These are phyloP conservation scores for Philopedon plagiatum DNA, from an alignment of 2,888 invertebrate genomes.

Conservation along the genomic window DNA sequence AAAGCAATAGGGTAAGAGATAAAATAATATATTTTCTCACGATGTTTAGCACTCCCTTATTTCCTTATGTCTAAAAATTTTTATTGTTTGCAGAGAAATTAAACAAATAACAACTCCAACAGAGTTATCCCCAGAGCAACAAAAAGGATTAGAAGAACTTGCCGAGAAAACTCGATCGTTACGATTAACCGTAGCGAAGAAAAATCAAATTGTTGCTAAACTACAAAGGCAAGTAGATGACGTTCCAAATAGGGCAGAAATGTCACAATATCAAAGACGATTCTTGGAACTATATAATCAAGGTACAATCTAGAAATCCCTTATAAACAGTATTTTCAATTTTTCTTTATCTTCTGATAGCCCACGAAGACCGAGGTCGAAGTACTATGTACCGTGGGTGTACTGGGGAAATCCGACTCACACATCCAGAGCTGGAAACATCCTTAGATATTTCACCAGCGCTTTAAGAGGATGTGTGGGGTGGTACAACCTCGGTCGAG, in stretches of 20 bases:
- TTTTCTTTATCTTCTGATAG: too few relatives aligned
- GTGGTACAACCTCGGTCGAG: too few relatives aligned
- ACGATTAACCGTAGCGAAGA: conserved; percentile 81
- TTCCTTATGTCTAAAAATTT: too few relatives aligned
- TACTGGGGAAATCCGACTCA: too few relatives aligned
- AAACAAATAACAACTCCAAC: conserved; percentile 66
- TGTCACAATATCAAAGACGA: conserved; percentile 94
- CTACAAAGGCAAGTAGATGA: conserved; percentile 92
- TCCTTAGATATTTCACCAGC: too few relatives aligned
- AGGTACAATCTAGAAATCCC: conserved; percentile 70
- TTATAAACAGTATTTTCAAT: background rate
- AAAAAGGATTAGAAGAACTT: conserved; percentile 70
- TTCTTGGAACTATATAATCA: conserved; percentile 97
- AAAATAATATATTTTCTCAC: conserved; percentile 1
- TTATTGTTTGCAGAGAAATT: conserved; percentile 37
- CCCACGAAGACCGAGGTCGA: too few relatives aligned
- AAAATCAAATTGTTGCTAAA: conserved; percentile 84
- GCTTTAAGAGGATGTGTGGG: too few relatives aligned
- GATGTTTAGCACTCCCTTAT: too few relatives aligned
- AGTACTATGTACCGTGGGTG: too few relatives aligned
- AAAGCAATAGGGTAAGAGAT: conserved; percentile 62
- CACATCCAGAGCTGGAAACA: too few relatives aligned
- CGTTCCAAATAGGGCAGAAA: conserved; percentile 92
- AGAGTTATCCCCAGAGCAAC: conserved; percentile 67
- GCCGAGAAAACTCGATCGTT: conserved; percentile 75